Percentiles rank a stretch among this genome's conserved stretches.
phyloP scores from a whole-genome alignment of 2,113 vertebrate genomes.

The Sapajus apella region DNA sequence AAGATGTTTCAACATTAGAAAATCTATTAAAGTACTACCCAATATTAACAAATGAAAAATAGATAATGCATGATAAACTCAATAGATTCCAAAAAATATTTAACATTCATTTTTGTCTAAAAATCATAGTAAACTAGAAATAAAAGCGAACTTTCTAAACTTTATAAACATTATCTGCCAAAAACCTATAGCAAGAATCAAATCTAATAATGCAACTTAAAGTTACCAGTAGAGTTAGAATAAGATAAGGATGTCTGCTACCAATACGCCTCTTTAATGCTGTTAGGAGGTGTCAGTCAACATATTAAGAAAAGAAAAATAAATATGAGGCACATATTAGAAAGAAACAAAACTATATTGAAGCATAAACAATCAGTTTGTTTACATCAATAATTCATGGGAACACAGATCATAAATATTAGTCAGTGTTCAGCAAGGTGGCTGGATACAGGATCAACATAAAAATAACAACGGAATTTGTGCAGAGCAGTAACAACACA shows the following conservation, averaged over 20 bases:
- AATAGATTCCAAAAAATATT: neutral
- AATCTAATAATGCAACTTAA: neutral
- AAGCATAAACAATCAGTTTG: neutral
- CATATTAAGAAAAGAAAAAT: neutral
- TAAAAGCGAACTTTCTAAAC: neutral
- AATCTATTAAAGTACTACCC: neutral
- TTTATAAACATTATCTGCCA: neutral
- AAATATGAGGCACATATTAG: neutral
- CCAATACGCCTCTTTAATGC: neutral
- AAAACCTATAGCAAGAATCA: neutral
- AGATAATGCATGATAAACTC: neutral
- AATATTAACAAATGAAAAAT: slow-evolving; percentile 23
- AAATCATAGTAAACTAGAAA: slow-evolving; percentile 25
- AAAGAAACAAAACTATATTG: neutral
- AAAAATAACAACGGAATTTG: neutral
- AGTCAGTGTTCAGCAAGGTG: neutral
- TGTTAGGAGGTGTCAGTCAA: neutral
- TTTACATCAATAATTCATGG: neutral
- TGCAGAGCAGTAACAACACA: neutral
- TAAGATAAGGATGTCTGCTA: neutral
- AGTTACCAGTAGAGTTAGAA: neutral
- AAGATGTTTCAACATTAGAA: neutral
- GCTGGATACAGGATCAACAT: neutral
- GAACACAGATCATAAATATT: neutral
- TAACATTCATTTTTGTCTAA: neutral